These are phyloP conservation scores for Drosophila quadrilineata DNA, from an alignment of 1,140 invertebrate genomes.

Conservation along the genomic window DNA sequence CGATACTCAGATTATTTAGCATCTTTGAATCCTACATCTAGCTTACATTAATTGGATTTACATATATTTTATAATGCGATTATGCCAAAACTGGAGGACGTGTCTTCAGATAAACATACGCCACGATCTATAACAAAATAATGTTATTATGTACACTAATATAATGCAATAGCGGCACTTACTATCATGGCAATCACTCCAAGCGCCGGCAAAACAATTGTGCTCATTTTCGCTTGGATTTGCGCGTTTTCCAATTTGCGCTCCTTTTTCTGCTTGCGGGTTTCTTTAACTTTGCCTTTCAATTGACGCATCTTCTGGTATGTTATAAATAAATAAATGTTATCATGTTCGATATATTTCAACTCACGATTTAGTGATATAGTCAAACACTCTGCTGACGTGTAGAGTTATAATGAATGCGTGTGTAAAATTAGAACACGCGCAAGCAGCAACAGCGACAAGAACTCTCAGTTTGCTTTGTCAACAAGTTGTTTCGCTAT, in stretches of 20 bases:
- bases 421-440: conserved; percentile 24
- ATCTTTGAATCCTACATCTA: conserved; percentile 4
- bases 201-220: conserved; percentile 68
- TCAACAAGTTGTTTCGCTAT: conserved; percentile 47
- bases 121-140: conserved; percentile 36
- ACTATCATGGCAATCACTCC: conserved; percentile 51
- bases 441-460: conserved; percentile 6
- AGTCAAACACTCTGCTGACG: conserved; percentile 31
- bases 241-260: conserved; percentile 71
- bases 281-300: conserved; percentile 77
- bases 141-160: neutral
- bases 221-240: conserved; percentile 67
- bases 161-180: neutral
- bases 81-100: conserved; percentile 55
- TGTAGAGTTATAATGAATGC: conserved; percentile 26
- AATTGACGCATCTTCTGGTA: conserved; percentile 68
- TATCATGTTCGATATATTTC: neutral
- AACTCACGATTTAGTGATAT: conserved; percentile 12
- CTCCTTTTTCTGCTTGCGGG: conserved; percentile 75
- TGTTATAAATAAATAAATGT: neutral
- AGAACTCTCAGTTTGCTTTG: conserved; percentile 2
- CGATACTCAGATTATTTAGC: conserved; percentile 5
- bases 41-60: neutral
- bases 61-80: neutral
- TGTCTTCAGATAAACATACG: conserved; percentile 73